phyloP scores from a whole-genome alignment of 2,797 vertebrate species.

The Phrynocephalus vlangalii region DNA sequence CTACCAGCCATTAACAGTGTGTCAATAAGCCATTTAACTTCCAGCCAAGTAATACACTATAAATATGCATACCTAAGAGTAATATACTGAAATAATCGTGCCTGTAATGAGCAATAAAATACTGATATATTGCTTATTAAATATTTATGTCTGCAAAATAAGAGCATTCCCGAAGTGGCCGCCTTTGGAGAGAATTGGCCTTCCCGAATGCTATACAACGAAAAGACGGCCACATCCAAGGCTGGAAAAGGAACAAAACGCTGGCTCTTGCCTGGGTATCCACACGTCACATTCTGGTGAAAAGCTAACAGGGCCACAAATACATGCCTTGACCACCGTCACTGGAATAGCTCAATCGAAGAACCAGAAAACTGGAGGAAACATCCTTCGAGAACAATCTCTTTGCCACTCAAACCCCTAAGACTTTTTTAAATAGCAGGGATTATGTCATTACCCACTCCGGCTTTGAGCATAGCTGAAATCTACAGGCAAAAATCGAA shows the following conservation, averaged over 20 bases:
- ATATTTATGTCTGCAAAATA: constrained; percentile 20
- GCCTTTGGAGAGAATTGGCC: background rate
- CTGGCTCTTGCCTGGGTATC: background rate
- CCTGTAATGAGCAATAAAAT: constrained; percentile 45
- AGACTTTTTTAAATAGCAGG: too few species aligned
- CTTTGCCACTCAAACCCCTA: background rate
- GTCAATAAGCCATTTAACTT: constrained; percentile 42
- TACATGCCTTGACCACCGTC: too few species aligned
- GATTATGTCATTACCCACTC: too few species aligned
- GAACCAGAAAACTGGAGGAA: too few species aligned
- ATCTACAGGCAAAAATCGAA: too few species aligned
- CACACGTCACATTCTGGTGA: too few species aligned
- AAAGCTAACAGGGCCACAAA: too few species aligned
- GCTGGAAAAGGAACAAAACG: background rate
- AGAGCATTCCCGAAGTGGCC: background rate
- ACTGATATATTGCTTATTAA: constrained; percentile 49
- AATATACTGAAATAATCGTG: constrained; percentile 44
- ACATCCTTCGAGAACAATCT: background rate
- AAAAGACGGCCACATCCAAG: background rate
- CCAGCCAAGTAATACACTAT: constrained; percentile 25
- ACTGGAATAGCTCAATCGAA: too few species aligned
- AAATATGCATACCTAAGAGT: constrained; percentile 50
- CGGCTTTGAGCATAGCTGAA: too few species aligned
- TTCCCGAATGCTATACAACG: background rate
- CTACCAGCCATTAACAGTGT: constrained; percentile 26